These are phyloP conservation scores for Phocides pigmalion DNA, from an alignment of 1,140 invertebrate species.

Conservation along the genomic window DNA sequence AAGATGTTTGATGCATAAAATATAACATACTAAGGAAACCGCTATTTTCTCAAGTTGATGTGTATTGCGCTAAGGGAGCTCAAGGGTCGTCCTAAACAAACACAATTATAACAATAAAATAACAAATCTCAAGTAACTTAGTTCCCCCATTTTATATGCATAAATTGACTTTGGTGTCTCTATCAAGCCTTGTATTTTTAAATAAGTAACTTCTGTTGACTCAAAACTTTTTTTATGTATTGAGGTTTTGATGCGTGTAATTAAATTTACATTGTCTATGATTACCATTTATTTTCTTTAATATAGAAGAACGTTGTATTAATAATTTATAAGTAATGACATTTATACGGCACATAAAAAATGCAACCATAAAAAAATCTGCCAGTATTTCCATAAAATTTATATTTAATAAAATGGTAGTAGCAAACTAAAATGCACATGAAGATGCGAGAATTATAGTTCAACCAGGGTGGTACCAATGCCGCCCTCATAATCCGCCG, in stretches of 20 bases:
- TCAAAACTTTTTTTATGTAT: not conserved
- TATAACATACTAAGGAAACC: not conserved
- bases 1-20: not conserved
- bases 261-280: too few relatives aligned
- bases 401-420: too few relatives aligned
- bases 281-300: too few relatives aligned
- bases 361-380: too few relatives aligned
- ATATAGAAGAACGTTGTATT: too few relatives aligned
- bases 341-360: too few relatives aligned
- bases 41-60: not conserved
- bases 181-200: not conserved
- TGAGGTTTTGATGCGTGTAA: not conserved
- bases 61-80: not conserved
- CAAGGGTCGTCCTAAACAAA: constrained; percentile 14
- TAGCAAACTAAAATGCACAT: too few relatives aligned
- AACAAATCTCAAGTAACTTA: constrained; percentile 1
- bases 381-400: too few relatives aligned
- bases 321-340: too few relatives aligned
- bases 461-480: too few relatives aligned
- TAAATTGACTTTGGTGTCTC: not conserved
- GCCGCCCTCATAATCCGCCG: too few relatives aligned
- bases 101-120: constrained; percentile 21
- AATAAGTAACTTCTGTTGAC: not conserved
- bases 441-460: too few relatives aligned
- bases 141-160: not conserved